Evolutionary conservation across 2,888 invertebrate genomes (phyloP).

Genomic region (Dugesia japonica): DNA sequence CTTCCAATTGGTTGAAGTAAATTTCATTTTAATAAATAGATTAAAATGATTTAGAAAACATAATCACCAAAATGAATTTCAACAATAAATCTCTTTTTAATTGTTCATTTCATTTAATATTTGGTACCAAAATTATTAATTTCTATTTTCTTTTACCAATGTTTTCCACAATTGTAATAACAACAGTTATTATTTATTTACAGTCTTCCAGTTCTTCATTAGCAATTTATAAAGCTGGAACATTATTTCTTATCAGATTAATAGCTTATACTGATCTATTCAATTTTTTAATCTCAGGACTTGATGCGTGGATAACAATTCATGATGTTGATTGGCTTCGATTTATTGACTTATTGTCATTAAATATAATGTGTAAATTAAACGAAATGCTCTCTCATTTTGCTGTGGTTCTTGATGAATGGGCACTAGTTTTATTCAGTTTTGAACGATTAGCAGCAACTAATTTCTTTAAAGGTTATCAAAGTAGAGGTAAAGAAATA

Average conservation of each 20-base stretch:
- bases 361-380: background rate
- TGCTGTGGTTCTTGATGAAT: background rate
- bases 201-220: background rate
- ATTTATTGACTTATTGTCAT: background rate
- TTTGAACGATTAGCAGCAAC: background rate
- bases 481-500: background rate
- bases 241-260: background rate
- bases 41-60: too few species aligned
- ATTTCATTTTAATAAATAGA: too few species aligned
- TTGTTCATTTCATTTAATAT: too few species aligned
- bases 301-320: background rate
- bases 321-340: background rate
- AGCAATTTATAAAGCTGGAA: background rate
- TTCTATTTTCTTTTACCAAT: too few species aligned
- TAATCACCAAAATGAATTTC: too few species aligned
- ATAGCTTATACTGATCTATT: background rate
- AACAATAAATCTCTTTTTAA: too few species aligned
- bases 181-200: background rate
- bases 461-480: background rate
- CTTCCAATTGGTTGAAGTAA: too few species aligned
- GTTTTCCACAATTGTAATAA: too few species aligned
- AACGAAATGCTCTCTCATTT: background rate
- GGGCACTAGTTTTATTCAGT: background rate
- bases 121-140: too few species aligned
- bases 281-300: background rate